Percentiles rank a stretch among this genome's conserved stretches.
phyloP scores from a whole-genome alignment of 2,113 vertebrate genomes.

The Gnathonemus echidnorhynchus region DNA sequence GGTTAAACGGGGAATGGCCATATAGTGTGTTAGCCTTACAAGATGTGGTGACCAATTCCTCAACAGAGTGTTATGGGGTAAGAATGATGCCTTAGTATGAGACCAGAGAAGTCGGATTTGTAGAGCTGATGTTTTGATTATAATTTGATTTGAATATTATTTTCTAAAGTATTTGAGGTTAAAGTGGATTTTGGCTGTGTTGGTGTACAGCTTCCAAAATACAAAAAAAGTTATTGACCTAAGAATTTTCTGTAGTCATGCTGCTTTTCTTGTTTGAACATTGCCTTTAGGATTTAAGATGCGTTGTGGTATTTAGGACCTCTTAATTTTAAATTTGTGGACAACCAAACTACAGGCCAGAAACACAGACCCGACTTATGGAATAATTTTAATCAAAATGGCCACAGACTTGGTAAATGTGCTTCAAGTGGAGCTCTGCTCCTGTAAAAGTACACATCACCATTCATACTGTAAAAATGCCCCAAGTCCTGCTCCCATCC shows the following conservation, averaged over 20 bases:
- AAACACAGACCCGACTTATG: background rate
- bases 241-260: background rate
- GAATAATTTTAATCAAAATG: background rate
- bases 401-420: background rate
- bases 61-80: background rate
- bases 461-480: too few relatives aligned
- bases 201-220: background rate
- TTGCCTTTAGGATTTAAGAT: too few relatives aligned
- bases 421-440: background rate
- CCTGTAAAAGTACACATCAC: background rate
- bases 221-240: background rate
- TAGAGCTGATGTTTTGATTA: background rate
- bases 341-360: background rate
- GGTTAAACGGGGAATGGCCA: background rate
- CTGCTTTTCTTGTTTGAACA: background rate
- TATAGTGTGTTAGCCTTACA: background rate
- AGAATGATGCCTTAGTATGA: background rate
- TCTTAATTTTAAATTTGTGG: background rate
- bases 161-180: background rate
- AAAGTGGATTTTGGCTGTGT: background rate
- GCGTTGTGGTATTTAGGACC: too few relatives aligned
- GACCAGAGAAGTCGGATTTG: background rate
- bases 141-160: background rate
- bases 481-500: background rate
- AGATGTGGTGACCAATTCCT: background rate